Base-by-base conservation (phyloP, 2,888 invertebrate genomes). In the Stratiomys singularior region DNA sequence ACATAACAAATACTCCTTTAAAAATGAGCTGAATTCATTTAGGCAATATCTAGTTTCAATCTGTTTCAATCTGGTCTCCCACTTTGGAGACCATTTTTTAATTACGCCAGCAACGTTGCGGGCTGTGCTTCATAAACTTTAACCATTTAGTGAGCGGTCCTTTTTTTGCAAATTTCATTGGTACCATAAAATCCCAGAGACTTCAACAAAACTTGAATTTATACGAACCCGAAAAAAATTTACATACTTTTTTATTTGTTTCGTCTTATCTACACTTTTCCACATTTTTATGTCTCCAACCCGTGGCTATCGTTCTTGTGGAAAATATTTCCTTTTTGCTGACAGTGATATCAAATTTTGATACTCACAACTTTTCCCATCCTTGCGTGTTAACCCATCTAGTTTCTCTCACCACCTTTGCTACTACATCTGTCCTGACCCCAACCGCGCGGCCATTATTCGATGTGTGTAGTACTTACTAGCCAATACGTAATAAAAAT, bases 401-500 rank as follows among this genome's bases (percentile, higher is more conserved):
- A n/a, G 52, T 52, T 52, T 52, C n/a, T 18, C 18, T 18, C n/a
- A 13, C 52, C 15, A 13, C 52, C 18, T 52, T 52, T 9, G n/a
- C 15, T 52, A n/a, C 18, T 4, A 52, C 52, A 13, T 18, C 52
- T 13, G 52, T 52, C 52, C 7, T 52, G 4, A 52, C n/a, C 52
- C 52, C 15, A 37, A 5, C 37, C 37, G 9, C 5, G 37, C 37
- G 5, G 37, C 37, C 37, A 37, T 37, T 37, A 37, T 37, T 37
- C 37, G 5, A 3, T 37, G n/a, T n/a, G 37, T 37, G 37, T 37
- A 37, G 37, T 37, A 52, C 52, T 5, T 66, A 37, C 1, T 30
- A 18, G 60, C 64, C 58, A 23, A 23, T 15, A 64, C 25, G 76
- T 52, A 63, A 76, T 74, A 69, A 78, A 76, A 76, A 60, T 56